Conservation (phyloP, 2,888 invertebrate genomes). For the Matsumyia berberina region DNA sequence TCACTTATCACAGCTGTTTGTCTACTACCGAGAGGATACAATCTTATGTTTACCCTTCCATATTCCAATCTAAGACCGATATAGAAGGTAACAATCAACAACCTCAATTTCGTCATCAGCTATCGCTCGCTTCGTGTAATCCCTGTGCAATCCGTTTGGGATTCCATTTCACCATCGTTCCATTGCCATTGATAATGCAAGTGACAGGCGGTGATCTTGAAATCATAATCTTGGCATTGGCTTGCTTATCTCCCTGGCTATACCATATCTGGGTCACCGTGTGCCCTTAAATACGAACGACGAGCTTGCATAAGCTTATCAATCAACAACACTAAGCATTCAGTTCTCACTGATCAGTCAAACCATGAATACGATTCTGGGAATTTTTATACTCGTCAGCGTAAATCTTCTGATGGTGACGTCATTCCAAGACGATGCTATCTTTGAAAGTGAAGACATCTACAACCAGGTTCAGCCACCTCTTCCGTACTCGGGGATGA, state of each 20-base stretch:
- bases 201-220: slow-evolving; percentile 46
- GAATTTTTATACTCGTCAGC: neutral
- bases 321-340: neutral
- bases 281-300: slow-evolving; percentile 44
- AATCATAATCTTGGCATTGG: slow-evolving; percentile 43
- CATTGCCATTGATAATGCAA: neutral
- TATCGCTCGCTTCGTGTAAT: too few species aligned
- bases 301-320: slow-evolving; percentile 7
- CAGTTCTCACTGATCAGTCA: slow-evolving; percentile 19
- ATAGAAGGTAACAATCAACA: too few species aligned
- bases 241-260: slow-evolving; percentile 35
- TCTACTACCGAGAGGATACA: too few species aligned
- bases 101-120: neutral
- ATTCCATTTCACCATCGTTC: neutral
- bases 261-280: slow-evolving; percentile 44
- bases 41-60: too few species aligned
- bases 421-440: slow-evolving; percentile 81
- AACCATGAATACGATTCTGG: slow-evolving; percentile 45
- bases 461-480: slow-evolving; percentile 81
- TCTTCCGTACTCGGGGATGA: slow-evolving; percentile 80
- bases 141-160: neutral
- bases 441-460: slow-evolving; percentile 84
- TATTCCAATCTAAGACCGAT: too few species aligned
- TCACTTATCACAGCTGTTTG: too few species aligned
- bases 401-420: slow-evolving; percentile 38